Base-by-base conservation (phyloP, 2,888 invertebrate genomes). In the Patella caerulea region DNA sequence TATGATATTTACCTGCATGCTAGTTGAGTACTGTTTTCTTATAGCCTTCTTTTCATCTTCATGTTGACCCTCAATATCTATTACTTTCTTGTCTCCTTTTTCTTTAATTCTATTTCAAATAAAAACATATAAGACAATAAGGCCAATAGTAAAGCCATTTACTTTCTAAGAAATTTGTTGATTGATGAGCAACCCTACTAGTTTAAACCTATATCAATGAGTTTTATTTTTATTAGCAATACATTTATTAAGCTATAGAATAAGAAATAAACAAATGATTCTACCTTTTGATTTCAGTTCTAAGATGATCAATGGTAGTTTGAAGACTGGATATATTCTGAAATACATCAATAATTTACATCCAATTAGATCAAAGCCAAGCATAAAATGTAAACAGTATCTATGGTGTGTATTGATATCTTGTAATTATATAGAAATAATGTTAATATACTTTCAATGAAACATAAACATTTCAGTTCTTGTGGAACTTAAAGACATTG, bases 301-400 rank as follows among this genome's bases (percentile, higher is more conserved):
- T 84, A 45, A 89, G 81, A 69, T 87, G 86, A 74, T 86, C 84
- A 12, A 89, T 84, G 2, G 88, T 86, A 17, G 86, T 82, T 78
- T 91, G 88, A 71, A 89, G 81, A 76, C 90, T 90, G 45, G 84
- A 82, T 59, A 89, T 86, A 0, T 86, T 87, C 88, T 89, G 82
- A 53, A 81, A 79, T 76, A 69, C 74, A 73, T 24, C 29, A n/a
- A 45, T 53, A n/a, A 72, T 56, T 14, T 65, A 19, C 45, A 65
- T 7, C 5, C 19, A 59, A 56, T 56, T 17, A 9, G 19, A 19
- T 17, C 14, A 5, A 59, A 9, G 19, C 19, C 59, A 19, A 19
- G 15, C n/a, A 17, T 59, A 3, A 59, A 14, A 14, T 59, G 11
- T 9, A 59, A 56, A n/a, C 7, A 56, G 56, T 56, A 56, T 56